These are phyloP conservation scores for Chiridota heheva DNA, from an alignment of 35 echinoderm and acorn worm species.

Conservation along the genomic window DNA sequence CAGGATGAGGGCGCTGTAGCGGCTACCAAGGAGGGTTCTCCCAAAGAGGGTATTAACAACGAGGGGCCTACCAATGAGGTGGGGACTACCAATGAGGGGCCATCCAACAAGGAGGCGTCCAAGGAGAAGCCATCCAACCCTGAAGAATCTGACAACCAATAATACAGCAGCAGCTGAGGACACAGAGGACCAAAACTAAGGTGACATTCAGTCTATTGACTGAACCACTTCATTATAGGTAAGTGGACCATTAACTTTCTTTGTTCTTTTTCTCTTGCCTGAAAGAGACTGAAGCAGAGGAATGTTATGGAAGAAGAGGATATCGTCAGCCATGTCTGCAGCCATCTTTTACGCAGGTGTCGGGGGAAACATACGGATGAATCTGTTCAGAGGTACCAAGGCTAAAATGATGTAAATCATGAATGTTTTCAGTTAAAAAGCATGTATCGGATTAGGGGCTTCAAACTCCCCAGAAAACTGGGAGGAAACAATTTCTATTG, in stretches of 20 bases:
- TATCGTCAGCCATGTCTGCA: too few species aligned
- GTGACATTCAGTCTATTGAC: constrained; percentile 34
- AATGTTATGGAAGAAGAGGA: too few species aligned
- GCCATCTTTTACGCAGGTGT: too few species aligned
- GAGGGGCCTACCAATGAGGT: not conserved
- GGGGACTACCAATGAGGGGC: not conserved
- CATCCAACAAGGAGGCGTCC: not conserved
- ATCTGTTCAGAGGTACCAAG: too few species aligned
- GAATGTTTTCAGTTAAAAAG: too few species aligned
- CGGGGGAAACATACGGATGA: too few species aligned
- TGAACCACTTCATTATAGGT: constrained; percentile 21
- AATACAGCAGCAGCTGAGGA: not conserved
- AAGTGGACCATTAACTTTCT: not conserved
- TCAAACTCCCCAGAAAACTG: too few species aligned
- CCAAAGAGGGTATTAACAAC: not conserved
- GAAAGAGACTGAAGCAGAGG: too few species aligned
- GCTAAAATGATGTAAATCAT: too few species aligned
- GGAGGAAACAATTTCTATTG: too few species aligned
- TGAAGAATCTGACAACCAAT: not conserved
- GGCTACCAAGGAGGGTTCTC: not conserved
- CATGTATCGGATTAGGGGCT: too few species aligned
- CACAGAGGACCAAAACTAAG: not conserved
- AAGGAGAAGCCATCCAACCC: not conserved
- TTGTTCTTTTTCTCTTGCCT: too few species aligned
- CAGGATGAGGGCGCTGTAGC: not conserved